Base-by-base conservation (phyloP, 1,140 invertebrate genomes). In the Limonius californicus region DNA sequence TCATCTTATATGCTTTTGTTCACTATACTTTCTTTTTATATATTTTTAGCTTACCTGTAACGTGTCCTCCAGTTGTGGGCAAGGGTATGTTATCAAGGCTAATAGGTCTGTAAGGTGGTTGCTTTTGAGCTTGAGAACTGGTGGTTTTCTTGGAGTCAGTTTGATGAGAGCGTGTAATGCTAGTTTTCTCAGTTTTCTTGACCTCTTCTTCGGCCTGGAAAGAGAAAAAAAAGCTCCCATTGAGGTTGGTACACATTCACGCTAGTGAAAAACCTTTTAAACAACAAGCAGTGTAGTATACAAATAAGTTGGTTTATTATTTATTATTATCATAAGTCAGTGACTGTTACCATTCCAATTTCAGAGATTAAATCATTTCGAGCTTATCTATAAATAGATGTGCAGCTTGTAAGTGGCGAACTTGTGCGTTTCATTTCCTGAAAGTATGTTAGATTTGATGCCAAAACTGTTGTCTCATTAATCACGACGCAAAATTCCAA, bases 1-100 rank as follows among this genome's bases (percentile, higher is more conserved):
- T n/a, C n/a, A n/a, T n/a, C n/a, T n/a, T n/a, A n/a, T n/a, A n/a
- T n/a, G n/a, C n/a, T n/a, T n/a, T n/a, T n/a, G n/a, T n/a, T n/a
- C n/a, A n/a, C n/a, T n/a, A n/a, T n/a, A n/a, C n/a, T n/a, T n/a
- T n/a, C n/a, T n/a, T n/a, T n/a, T n/a, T n/a, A n/a, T n/a, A n/a
- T 32, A 32, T 32, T 4, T 32, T 32, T 32, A n/a, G 43, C 80
- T 75, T 76, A 90, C 89, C 87, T 70, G 84, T 84, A 57, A 90
- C 85, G 75, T 84, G 83, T 70, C 87, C 88, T 71, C 85, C 85
- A 67, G 85, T 85, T 18, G 84, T 83, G 62, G 88, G 88, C 63
- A 91, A 76, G 58, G 87, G 88, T 63, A 91, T 88, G 70, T 87
- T 87, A 72, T 87, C 84, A 60, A 91, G 77, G 63, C 86, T 82